Evolutionary conservation across 2,113 vertebrate species (phyloP), one percentile per base, ranked within the genome.

Genomic region (Melanerpes aurifrons): DNA sequence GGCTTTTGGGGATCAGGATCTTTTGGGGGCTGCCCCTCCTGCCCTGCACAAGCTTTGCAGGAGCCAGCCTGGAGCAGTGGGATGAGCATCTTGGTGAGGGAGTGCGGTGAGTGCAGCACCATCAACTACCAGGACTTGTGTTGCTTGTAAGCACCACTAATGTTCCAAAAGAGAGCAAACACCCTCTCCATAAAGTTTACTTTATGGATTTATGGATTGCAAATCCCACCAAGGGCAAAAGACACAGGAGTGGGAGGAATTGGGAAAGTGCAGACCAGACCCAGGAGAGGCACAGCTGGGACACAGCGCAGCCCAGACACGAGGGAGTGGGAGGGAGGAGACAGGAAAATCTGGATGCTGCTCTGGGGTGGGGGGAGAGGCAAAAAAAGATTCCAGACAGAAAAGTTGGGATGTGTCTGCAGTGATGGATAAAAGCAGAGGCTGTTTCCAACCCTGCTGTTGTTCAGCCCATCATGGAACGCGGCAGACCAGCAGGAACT

Each of bases 21-120:
- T 0, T 1, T 37, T 8, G 37, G 3, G 1, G 17, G 48, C 11
- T 45, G 58, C 67, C 58, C 29, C 64, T 58, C 50, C 43, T 1
- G 1, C 29, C 79, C 79, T 17, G 12, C 37, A 8, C 2, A 0
- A 18, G 54, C 47, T 43, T n/a, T 1, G 0, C 1, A 0, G 24
- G 72, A 92, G 67, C n/a, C 0, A 0, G 16, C 32, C 63, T 6
- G 63, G 71, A 40, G 24, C 67, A 29, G 26, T 0, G 0, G 68
- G 59, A 82, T 2, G 5, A 56, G 47, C 0, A 2, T 35, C 43
- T 1, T 5, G 28, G 1, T 24, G 21, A 19, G 53, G 40, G 40
- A 32, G 43, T 0, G 2, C 29, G 9, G 17, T 24, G 50, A 12
- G 8, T 3, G 32, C 2, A 1, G 20, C 0, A 0, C 58, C 2